Percentiles rank a stretch among this genome's conserved stretches.
These are phyloP conservation scores for Montipora capitata DNA, from an alignment of 92 coral and sea anemone species.

Conservation along the genomic window DNA sequence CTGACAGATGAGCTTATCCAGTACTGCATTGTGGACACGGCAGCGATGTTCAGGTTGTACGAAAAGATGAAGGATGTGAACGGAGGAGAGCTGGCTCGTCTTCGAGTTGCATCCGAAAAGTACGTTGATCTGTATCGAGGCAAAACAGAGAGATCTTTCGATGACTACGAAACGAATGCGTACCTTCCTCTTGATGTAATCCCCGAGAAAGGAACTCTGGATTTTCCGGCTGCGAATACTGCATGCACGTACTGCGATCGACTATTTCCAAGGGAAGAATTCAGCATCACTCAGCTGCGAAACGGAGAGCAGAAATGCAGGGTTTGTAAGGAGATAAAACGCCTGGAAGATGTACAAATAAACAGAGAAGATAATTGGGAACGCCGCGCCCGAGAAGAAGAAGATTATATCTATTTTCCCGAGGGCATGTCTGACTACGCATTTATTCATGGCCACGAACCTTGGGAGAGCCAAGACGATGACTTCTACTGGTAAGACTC, in stretches of 20 bases:
- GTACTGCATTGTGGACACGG: conserved; percentile 83
- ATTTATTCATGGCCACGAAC: neutral
- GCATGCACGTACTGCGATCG: conserved; percentile 78
- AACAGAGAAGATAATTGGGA: conserved; percentile 75
- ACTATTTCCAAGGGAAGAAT: conserved; percentile 74
- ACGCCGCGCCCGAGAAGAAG: conserved; percentile 20
- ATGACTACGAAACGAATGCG: conserved; percentile 80
- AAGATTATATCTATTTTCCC: conserved; percentile 36
- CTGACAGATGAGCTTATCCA: conserved; percentile 63
- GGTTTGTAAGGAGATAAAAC: conserved; percentile 89
- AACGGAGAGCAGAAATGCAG: conserved; percentile 85
- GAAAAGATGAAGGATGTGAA: conserved; percentile 78
- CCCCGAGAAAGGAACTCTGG: conserved; percentile 83
- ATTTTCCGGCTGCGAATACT: conserved; percentile 70
- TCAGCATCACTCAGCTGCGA: conserved; percentile 74
- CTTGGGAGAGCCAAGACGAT: neutral
- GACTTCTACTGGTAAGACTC: neutral
- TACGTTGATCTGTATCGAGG: conserved; percentile 83
- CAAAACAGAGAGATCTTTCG: conserved; percentile 72
- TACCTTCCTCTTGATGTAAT: conserved; percentile 84
- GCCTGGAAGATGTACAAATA: conserved; percentile 67
- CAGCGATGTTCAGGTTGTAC: conserved; percentile 76
- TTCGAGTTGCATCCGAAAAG: conserved; percentile 82
- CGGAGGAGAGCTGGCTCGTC: conserved; percentile 70
- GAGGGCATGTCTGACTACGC: conserved; percentile 2